These are phyloP conservation scores for Trachelus stipa DNA, from an alignment of 2,888 invertebrate species.

Conservation along the genomic window DNA sequence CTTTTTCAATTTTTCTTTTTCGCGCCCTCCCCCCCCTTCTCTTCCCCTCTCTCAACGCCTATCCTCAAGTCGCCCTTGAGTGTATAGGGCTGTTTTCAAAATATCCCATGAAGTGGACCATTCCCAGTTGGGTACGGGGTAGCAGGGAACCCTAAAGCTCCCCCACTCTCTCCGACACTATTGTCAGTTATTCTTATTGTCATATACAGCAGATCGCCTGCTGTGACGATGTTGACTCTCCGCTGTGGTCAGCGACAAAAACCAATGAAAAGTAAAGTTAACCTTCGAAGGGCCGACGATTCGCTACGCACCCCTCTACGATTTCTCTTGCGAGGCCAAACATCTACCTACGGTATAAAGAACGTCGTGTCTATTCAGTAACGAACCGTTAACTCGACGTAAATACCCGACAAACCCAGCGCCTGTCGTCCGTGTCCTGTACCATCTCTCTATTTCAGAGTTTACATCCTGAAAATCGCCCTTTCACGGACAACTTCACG, in stretches of 20 bases:
- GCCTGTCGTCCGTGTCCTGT: constrained; percentile 27
- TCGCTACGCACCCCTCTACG: constrained; percentile 52
- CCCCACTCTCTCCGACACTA: not conserved
- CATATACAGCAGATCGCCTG: constrained; percentile 39
- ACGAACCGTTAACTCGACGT: constrained; percentile 63
- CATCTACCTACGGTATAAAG: constrained; percentile 58
- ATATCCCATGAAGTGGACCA: not conserved
- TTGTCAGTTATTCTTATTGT: not conserved
- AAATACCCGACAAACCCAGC: constrained; percentile 45
- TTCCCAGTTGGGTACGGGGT: not conserved
- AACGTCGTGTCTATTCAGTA: constrained; percentile 49
- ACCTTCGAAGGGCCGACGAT: constrained; percentile 43
- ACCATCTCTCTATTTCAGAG: constrained; percentile 45
- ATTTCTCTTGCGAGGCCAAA: constrained; percentile 55
- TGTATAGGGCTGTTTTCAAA: not conserved
- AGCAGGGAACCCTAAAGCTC: not conserved
- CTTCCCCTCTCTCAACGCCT: not conserved
- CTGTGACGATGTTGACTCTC: constrained; percentile 59
- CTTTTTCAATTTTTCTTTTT: not conserved
- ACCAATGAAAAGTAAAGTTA: constrained; percentile 30
- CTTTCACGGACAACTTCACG: constrained; percentile 55
- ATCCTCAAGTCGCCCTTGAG: not conserved
- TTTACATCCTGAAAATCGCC: constrained; percentile 48
- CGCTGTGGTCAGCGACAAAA: constrained; percentile 60
- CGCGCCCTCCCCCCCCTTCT: no score